Conservation (phyloP, 2,113 vertebrate genomes). For the Ursus arctos region DNA sequence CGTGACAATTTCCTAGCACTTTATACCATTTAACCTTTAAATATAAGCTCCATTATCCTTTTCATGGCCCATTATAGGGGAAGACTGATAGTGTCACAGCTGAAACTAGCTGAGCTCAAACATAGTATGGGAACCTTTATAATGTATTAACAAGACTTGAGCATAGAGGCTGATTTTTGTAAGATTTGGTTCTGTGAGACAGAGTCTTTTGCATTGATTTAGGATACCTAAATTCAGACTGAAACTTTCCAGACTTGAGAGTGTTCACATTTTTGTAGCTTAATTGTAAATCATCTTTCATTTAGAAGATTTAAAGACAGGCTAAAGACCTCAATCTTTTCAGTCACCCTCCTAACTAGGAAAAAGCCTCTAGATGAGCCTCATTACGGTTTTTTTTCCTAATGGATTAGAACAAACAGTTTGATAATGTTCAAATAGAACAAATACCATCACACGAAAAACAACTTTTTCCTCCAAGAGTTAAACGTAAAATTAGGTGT, state of each 20-base stretch:
- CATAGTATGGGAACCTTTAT: conserved; percentile 77
- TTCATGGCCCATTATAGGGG: not conserved
- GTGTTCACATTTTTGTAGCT: conserved; percentile 92
- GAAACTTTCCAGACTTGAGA: conserved; percentile 89
- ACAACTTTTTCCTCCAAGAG: conserved; percentile 77
- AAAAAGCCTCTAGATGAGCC: conserved; percentile 88
- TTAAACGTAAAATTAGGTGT: conserved; percentile 73
- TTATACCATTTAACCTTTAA: conserved; percentile 32
- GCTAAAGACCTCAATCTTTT: conserved; percentile 91
- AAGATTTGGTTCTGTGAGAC: conserved; percentile 58
- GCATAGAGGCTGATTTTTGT: conserved; percentile 79
- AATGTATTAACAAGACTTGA: conserved; percentile 87
- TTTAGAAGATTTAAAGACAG: conserved; percentile 93
- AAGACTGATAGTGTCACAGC: conserved; percentile 40
- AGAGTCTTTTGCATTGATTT: conserved; percentile 81
- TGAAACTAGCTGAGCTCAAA: conserved; percentile 51
- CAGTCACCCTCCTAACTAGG: conserved; percentile 90
- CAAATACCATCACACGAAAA: conserved; percentile 81
- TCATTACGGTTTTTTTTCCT: conserved; percentile 84
- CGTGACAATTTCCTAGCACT: conserved; percentile 14
- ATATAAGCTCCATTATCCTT: conserved; percentile 20
- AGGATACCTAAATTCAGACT: conserved; percentile 83
- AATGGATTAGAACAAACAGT: conserved; percentile 87
- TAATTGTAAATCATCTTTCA: conserved; percentile 95
- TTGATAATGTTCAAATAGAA: conserved; percentile 83